These are phyloP conservation scores for Agrypnus murinus DNA, from an alignment of 2,888 invertebrate species.

Conservation along the genomic window DNA sequence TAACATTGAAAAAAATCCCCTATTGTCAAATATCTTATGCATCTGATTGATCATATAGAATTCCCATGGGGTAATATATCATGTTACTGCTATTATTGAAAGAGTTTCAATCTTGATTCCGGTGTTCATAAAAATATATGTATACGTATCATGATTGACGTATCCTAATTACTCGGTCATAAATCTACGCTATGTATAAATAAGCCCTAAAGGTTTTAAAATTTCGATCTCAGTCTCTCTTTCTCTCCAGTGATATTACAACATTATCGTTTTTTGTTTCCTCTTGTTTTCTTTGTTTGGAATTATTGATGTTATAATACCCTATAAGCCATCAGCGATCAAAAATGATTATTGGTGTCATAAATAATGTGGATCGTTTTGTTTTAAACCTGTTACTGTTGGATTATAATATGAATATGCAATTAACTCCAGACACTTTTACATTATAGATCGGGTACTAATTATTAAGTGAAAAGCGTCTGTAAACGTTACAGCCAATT, in stretches of 20 bases:
- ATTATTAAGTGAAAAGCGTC: constrained; percentile 32
- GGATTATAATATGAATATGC: constrained; percentile 41
- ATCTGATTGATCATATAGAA: constrained; percentile 3
- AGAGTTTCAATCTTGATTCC: background rate
- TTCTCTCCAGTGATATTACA: no score
- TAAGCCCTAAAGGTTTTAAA: no score
- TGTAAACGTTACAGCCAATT: constrained; percentile 31
- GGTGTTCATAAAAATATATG: background rate
- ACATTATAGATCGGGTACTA: constrained; percentile 29
- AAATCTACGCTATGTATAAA: no score
- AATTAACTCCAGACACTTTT: constrained; percentile 40
- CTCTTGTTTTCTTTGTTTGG: no score
- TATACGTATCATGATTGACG: constrained; percentile 1
- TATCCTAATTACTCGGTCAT: background rate
- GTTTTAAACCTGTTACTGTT: constrained; percentile 37
- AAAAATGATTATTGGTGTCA: constrained; percentile 36
- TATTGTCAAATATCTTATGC: no score
- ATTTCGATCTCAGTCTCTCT: no score
- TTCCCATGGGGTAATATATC: background rate
- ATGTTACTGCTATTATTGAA: constrained; percentile 2
- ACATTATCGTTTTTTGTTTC: no score
- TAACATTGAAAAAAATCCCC: no score
- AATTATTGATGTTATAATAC: constrained; percentile 25
- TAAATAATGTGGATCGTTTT: constrained; percentile 39
- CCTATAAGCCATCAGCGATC: constrained; percentile 29